Base-by-base conservation (phyloP, 37 sponge, comb jelly and placozoan genomes). In the Axinella damicornis region DNA sequence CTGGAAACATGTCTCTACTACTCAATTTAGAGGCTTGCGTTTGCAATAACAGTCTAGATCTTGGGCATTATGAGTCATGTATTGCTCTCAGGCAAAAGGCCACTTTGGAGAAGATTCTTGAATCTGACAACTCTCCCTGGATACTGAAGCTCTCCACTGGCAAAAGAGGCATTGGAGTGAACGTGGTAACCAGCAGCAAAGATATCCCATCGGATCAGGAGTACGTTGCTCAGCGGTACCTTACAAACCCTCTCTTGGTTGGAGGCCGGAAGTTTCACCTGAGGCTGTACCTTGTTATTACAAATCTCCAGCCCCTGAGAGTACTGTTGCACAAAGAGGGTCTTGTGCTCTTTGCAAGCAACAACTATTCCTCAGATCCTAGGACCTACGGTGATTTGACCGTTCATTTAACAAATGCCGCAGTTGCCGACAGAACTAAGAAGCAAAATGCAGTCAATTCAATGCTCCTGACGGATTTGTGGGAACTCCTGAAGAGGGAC, bases 71-170 rank as follows among this genome's bases (percentile, higher is more conserved):
- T n/a, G n/a, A n/a, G n/a, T n/a, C n/a, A n/a, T n/a, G 5, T 54
- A 11, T 24, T 66, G 25, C 38, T 53, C 46, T 19, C 58, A 93
- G 94, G 35, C 87, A 93, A 17, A 46, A 21, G 28, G 38, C 66
- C 31, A 22, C 57, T 22, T 56, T 93, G 54, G 73, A 74, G 53
- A 28, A 24, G 16, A 64, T 65, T 27, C 75, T 93, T 30, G 35
- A 66, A 19, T 30, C 32, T 0, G 64, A 76, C 53, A 46, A 53
- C 32, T n/a, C 74, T 16, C 84, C 79, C 18, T 96, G 96, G 96
- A 96, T 96, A 33, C n/a, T 90, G 17, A 96, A 96, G 69, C 96
- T 90, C 18, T 96, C 96, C 33, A 53, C 86, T 58, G 96, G 96
- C 24, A 92, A 92, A 74, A 39, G 88, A 72, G 96, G 85, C 17